Conservation (phyloP, 2,113 vertebrate species). For the Marcusenius ussheri region DNA sequence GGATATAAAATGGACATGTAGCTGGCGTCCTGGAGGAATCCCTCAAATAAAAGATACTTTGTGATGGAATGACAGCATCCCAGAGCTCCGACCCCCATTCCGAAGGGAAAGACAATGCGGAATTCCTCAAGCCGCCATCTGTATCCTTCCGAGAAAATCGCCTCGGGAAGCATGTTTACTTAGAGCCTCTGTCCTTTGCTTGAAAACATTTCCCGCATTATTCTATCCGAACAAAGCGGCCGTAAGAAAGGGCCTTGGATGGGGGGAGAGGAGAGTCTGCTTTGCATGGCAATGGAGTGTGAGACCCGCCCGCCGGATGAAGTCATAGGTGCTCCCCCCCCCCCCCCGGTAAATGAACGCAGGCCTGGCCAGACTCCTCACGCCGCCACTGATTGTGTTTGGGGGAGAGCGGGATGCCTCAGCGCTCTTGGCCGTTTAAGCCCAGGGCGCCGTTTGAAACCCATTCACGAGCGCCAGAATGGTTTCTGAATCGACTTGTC, state of each 20-base stretch:
- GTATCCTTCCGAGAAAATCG: constrained; percentile 39
- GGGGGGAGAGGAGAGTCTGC: constrained; percentile 25
- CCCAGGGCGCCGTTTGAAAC: constrained; percentile 43
- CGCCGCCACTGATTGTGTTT: constrained; percentile 64
- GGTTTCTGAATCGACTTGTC: constrained; percentile 55
- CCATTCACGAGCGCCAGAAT: constrained; percentile 55
- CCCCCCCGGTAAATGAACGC: constrained; percentile 43
- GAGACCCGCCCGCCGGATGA: constrained; percentile 42
- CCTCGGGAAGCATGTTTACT: constrained; percentile 41
- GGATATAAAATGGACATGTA: background rate
- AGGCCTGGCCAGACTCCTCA: constrained; percentile 38
- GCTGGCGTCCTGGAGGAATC: background rate
- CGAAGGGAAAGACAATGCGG: constrained; percentile 38
- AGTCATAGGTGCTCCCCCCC: constrained; percentile 41
- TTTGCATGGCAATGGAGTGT: constrained; percentile 64
- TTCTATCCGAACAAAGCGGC: constrained; percentile 51
- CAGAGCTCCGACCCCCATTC: constrained; percentile 22
- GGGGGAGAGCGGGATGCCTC: constrained; percentile 46
- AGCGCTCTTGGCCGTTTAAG: constrained; percentile 58
- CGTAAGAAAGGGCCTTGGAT: constrained; percentile 33
- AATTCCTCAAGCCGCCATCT: constrained; percentile 43
- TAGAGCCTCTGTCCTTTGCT: constrained; percentile 36
- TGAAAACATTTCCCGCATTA: constrained; percentile 55
- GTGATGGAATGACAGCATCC: background rate
- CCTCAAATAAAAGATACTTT: background rate